phyloP scores from a whole-genome alignment of 2,888 invertebrate genomes.

The Lasioglossum calceatum region DNA sequence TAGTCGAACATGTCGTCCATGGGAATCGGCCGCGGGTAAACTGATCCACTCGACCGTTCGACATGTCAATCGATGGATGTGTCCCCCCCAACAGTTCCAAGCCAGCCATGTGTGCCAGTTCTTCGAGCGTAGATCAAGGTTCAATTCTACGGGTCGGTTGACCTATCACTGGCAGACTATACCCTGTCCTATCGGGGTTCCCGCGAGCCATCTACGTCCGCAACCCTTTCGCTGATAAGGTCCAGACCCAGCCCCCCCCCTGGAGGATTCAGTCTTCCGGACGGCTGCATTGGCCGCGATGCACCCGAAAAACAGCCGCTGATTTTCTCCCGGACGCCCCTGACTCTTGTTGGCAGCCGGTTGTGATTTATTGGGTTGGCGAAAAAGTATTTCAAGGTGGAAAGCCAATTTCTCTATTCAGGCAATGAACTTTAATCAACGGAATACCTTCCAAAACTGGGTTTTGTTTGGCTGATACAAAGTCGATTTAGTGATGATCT shows the following conservation, averaged over 20 bases:
- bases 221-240: constrained; percentile 23
- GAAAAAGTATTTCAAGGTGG: no score
- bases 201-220: constrained; percentile 16
- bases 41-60: constrained; percentile 63
- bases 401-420: no score
- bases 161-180: constrained; percentile 60
- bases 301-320: background rate
- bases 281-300: background rate
- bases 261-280: background rate
- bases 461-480: no score
- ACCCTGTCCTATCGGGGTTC: constrained; percentile 15
- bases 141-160: constrained; percentile 65
- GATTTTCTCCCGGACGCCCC: background rate
- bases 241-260: background rate
- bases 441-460: no score
- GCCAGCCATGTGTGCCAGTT: constrained; percentile 46
- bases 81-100: constrained; percentile 32
- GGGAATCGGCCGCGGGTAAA: constrained; percentile 54
- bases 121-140: constrained; percentile 64
- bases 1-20: constrained; percentile 51
- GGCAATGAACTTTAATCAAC: no score
- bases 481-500: background rate
- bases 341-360: background rate
- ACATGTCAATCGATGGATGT: constrained; percentile 65
- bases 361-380: no score